Evolutionary conservation across 2,113 vertebrate genomes (phyloP), one percentile per base, ranked within the genome.

Genomic region (Anoura caudifer): DNA sequence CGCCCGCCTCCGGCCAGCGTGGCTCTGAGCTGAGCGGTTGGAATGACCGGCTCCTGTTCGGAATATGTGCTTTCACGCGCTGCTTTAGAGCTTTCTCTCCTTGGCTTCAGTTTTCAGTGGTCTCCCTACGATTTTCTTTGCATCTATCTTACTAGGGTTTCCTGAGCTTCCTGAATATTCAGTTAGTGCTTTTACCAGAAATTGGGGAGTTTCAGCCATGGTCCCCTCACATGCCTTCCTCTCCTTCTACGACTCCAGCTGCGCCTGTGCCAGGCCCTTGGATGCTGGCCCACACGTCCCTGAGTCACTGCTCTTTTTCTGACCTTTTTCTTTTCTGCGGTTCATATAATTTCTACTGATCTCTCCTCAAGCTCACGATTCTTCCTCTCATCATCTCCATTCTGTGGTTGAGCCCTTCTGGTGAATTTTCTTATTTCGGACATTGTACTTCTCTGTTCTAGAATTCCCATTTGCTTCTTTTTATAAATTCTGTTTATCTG

Each of bases 41-140:
- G n/a, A n/a, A 4, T 11, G 4, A 52, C 31, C 20, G 26, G 7
- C 26, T 16, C 50, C n/a, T 5, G 10, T 24, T 5, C 9, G 41
- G 41, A 17, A 47, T 2, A 9, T 22, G n/a, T 0, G 4, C 3
- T 3, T 52, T 50, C 41, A 38, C 24, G 3, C 2, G 28, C n/a
- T 87, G 41, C n/a, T 52, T 75, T 43, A 22, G 38, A 7, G 26
- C n/a, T 4, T 38, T 47, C 20, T 56, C 45, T 70, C 59, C 54
- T 26, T 50, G 38, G 31, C 47, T 82, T 26, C 45, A 36, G 13
- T 52, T 63, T 80, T 82, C 6, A 31, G 24, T 6, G 31, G 26
- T 72, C 47, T 86, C 69, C 52, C 36, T 69, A 4, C 10, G 14
- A 8, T 31, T 86, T 75, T 72, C 41, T 79, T 26, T 75, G 16